Base-by-base conservation (phyloP, 2,113 vertebrate species). In the Varanus komodoensis region DNA sequence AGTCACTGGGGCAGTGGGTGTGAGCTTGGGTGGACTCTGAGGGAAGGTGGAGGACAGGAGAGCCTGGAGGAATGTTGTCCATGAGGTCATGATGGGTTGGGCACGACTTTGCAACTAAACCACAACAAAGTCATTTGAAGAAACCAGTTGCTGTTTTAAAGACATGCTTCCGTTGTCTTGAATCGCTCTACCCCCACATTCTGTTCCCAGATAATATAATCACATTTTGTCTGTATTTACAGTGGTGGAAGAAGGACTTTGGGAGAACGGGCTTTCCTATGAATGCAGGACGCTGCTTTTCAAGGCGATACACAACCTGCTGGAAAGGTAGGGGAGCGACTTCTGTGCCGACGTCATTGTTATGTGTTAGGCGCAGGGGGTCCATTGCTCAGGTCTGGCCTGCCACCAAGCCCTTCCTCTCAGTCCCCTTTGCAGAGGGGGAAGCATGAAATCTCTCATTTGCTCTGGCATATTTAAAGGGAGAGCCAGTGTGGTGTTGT, bases 251-350 rank as follows among this genome's bases (percentile, higher is more conserved):
- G 99, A 99, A 96, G 99, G 99, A 91, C 95, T 99, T 8, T 99
- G 99, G 99, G 99, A 99, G 97, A 99, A 99, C 90, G 99, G 99
- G 78, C 98, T 99, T 96, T 99, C 99, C 89, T 99, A 99, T 82
- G 99, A 99, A 97, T 99, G 99, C 95, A 97, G 99, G 95, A 99
- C 99, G 23, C 98, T 99, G 91, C 98, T 99, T 95, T 99, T 99
- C 97, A 99, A 99, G 97, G 99, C 99, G 79, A 99, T 99, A 95
- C 99, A 99, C 97, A 99, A 99, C 97, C 97, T 99, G 94, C 97
- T 99, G 97, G 99, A 99, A 97, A 99, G 99, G 99, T 99, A 98
- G 98, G 96, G 91, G 90, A 91, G 8, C 7, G 44, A 61, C 44
- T n/a, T 19, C 91, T 34, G 82, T 50, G 25, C 91, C 8, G 32